Conservation (phyloP, 2,888 invertebrate genomes). For the Heteropelma amictum region DNA sequence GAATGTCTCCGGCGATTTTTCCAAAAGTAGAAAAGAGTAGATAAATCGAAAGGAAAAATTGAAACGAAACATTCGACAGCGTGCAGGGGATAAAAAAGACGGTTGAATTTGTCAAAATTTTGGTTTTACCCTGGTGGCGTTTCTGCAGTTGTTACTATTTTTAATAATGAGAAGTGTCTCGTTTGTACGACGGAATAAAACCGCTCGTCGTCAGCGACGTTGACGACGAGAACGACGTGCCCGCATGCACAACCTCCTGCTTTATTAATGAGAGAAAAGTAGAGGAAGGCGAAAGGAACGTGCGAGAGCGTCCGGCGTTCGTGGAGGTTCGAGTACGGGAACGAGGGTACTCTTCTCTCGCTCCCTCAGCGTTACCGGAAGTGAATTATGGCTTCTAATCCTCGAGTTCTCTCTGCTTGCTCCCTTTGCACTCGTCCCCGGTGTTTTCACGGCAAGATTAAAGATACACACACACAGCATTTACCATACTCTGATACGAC, state of each 20-base stretch:
- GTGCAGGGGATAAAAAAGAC: no score
- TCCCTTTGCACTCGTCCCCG: slow-evolving; percentile 2
- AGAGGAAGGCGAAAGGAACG: slow-evolving; percentile 35
- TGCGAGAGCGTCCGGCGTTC: slow-evolving; percentile 27
- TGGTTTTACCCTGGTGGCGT: slow-evolving; percentile 2
- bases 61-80: no score
- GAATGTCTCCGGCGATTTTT: no score
- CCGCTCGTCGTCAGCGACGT: slow-evolving; percentile 8
- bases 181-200: slow-evolving; percentile 37
- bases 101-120: no score
- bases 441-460: slow-evolving; percentile 7
- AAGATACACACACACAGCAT: neutral
- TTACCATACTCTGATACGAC: slow-evolving; percentile 4
- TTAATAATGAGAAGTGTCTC: slow-evolving; percentile 38
- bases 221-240: slow-evolving; percentile 23
- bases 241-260: slow-evolving; percentile 48
- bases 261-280: slow-evolving; percentile 32
- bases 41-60: no score
- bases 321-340: slow-evolving; percentile 38
- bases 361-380: slow-evolving; percentile 50
- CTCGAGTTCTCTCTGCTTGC: slow-evolving; percentile 14
- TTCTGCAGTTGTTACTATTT: slow-evolving; percentile 16
- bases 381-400: slow-evolving; percentile 57
- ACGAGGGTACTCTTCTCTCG: slow-evolving; percentile 41
- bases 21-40: no score